Percentiles rank a stretch among this genome's conserved stretches.
Evolutionary conservation across 2,113 vertebrate species (phyloP).

Genomic region (Hippotragus niger): DNA sequence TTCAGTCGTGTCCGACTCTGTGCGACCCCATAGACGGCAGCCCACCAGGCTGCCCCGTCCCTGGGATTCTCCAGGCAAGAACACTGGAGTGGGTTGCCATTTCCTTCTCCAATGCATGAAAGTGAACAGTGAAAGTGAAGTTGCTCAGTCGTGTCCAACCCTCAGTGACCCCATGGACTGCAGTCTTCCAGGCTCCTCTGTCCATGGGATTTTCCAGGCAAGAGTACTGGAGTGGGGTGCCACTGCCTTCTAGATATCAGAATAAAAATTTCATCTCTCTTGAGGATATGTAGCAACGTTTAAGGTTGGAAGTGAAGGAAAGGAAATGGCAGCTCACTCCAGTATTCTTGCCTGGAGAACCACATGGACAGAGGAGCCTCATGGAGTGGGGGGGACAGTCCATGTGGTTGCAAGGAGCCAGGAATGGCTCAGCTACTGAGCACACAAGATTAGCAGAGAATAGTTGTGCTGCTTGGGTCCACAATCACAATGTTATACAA

Average conservation of each 20-base stretch:
- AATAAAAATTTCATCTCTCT: neutral
- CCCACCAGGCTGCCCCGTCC: too few relatives aligned
- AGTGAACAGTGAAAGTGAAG: too few relatives aligned
- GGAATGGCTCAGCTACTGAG: neutral
- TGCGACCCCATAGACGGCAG: too few relatives aligned
- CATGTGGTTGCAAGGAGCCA: neutral
- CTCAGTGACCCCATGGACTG: too few relatives aligned
- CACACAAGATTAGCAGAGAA: neutral
- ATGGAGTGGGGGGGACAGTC: rapidly evolving
- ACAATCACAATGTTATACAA: neutral
- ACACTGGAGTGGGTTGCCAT: too few relatives aligned
- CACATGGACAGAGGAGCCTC: rapidly evolving
- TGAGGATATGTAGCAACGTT: neutral
- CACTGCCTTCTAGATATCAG: neutral
- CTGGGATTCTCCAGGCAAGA: too few relatives aligned
- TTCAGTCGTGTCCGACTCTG: too few relatives aligned
- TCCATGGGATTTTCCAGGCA: too few relatives aligned
- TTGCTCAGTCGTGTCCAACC: too few relatives aligned
- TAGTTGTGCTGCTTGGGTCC: neutral
- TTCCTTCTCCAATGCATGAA: too few relatives aligned
- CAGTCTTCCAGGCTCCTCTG: too few relatives aligned
- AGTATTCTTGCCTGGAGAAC: neutral
- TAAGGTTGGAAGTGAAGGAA: neutral
- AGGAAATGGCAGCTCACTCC: rapidly evolving
- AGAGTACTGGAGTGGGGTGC: too few relatives aligned